Conservation (phyloP, 1,140 invertebrate genomes). For the Tribolium castaneum region DNA sequence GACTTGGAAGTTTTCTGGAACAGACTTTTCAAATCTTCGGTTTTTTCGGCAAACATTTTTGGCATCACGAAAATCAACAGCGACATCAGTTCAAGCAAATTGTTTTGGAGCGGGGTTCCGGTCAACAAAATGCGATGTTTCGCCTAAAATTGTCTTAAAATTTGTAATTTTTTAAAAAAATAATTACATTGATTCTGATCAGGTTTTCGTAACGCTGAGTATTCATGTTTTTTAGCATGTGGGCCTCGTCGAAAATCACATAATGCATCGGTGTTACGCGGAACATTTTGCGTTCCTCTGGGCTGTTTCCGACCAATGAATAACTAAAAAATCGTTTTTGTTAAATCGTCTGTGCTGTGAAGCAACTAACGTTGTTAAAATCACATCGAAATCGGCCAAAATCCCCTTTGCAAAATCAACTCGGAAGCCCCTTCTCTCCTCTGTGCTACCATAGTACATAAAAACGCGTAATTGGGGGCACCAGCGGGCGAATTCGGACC, state of each 20-base stretch:
- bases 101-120: constrained; percentile 96
- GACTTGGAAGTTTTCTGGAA: constrained; percentile 77
- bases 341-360: too few relatives aligned
- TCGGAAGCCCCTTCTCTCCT: constrained; percentile 82
- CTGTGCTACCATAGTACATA: constrained; percentile 89
- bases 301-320: constrained; percentile 81
- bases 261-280: constrained; percentile 90
- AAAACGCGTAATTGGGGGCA: constrained; percentile 84
- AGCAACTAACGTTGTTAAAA: constrained; percentile 82
- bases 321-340: constrained; percentile 68
- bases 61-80: constrained; percentile 96
- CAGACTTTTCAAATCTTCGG: constrained; percentile 86
- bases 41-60: constrained; percentile 90
- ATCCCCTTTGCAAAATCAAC: constrained; percentile 81
- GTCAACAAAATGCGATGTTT: constrained; percentile 86
- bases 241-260: constrained; percentile 96
- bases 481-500: constrained; percentile 85
- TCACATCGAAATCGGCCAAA: constrained; percentile 81
- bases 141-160: constrained; percentile 68
- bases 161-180: too few relatives aligned
- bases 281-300: constrained; percentile 92
- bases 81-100: constrained; percentile 95
- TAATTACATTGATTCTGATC: constrained; percentile 83
- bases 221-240: constrained; percentile 98
- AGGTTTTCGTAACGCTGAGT: constrained; percentile 90